Base-by-base conservation (phyloP, 2,888 invertebrate species). In the Pemphredon lugubris region DNA sequence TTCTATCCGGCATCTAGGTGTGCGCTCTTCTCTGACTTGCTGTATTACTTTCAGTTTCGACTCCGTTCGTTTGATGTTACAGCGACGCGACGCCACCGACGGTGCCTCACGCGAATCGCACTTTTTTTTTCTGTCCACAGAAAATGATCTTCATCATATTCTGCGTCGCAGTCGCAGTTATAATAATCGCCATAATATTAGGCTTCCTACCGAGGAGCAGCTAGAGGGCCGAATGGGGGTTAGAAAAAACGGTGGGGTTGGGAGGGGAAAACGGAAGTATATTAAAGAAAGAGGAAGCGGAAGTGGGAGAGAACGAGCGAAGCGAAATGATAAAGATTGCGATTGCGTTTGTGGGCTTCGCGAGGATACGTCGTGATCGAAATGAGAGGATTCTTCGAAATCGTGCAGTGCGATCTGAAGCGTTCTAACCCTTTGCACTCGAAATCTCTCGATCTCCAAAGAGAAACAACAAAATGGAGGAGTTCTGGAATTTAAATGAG, bases 71-170 rank as follows among this genome's bases (percentile, higher is more conserved):
- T 37, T 34, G 47, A 50, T 37, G 26, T 26, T 30, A 23, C 23
- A 14, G 14, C 32, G 16, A 1, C 1, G 1, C n/a, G 11, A 11
- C n/a, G 9, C 34, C n/a, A 4, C n/a, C 34, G 9, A 1, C 45
- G 16, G 23, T 32, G 23, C 54, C 63, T 77, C 50, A 75, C 54
- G 18, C 67, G 57, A 53, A 42, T 53, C 63, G 50, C 58, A n/a
- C 37, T 37, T 74, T 45, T 60, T 70, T 75, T 77, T 86, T 88
- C 75, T 88, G 88, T 87, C 87, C 88, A 87, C 89, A 89, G 90
- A 89, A 90, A 89, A 87, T 88, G 89, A 88, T 88, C 87, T 81
- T 88, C 85, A 88, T 89, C 84, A 85, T 87, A 86, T 88, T 88
- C 88, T 89, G 89, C 88, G 84, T 88, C 77, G 83, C 85, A 85